A percentile compares a stretch with the other conserved stretches of the same genome.
These are phyloP conservation scores for Trichonephila inaurata DNA, from an alignment of 1,140 invertebrate genomes.

Conservation along the genomic window DNA sequence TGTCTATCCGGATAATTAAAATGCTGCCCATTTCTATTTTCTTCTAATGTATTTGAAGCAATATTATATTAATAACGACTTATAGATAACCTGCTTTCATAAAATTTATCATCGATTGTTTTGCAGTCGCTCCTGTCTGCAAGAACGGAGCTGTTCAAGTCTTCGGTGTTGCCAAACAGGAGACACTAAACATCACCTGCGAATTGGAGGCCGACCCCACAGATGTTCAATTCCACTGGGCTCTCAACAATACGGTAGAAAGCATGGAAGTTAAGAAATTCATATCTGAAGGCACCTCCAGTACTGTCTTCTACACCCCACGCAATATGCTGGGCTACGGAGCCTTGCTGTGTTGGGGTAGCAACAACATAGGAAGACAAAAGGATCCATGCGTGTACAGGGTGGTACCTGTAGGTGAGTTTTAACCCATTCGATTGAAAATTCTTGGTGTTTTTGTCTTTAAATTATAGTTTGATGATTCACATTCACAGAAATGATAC, in stretches of 20 bases:
- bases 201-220: slow-evolving; percentile 93
- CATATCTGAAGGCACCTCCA: slow-evolving; percentile 67
- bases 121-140: slow-evolving; percentile 91
- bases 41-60: no score
- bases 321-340: slow-evolving; percentile 77
- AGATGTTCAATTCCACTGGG: slow-evolving; percentile 90
- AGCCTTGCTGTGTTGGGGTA: slow-evolving; percentile 77
- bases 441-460: slow-evolving; percentile 13
- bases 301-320: slow-evolving; percentile 77
- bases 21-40: no score
- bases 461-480: slow-evolving; percentile 9
- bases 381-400: slow-evolving; percentile 77
- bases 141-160: slow-evolving; percentile 89
- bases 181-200: slow-evolving; percentile 91
- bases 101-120: not conserved
- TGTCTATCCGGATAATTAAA: no score
- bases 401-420: slow-evolving; percentile 78
- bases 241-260: slow-evolving; percentile 95
- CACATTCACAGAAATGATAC: not conserved
- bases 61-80: no score
- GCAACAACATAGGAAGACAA: slow-evolving; percentile 77
- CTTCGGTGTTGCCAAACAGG: slow-evolving; percentile 93
- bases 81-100: no score
- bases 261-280: slow-evolving; percentile 85
- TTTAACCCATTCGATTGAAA: not conserved